Evolutionary conservation across 2,797 vertebrate species (phyloP), one percentile per base, ranked within the genome.

Genomic region (Tenualosa thibaudeaui): DNA sequence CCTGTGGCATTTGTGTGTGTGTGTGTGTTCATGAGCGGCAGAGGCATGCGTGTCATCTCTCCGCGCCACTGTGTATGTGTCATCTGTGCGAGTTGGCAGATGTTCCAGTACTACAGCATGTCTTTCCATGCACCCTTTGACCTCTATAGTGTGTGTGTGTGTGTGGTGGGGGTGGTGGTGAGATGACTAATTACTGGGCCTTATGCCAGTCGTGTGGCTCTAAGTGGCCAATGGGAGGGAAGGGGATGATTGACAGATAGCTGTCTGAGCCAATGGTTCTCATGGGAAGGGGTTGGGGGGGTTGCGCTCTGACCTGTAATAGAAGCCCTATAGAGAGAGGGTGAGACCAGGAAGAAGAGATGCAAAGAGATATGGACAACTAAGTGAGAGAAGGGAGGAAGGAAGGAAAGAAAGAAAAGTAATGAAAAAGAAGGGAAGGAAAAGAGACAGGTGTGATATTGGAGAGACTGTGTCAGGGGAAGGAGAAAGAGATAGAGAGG

Each of bases 1-100:
- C 83, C 86, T 40, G 15, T 50, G 81, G 86, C 88, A 58, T 88
- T 85, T 13, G 68, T 12, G 19, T 26, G 13, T 68, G 9, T 68
- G 24, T 68, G 9, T 65, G 22, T n/a, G 22, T 24, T 12, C 37
- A 13, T 75, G 12, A 89, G 86, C 85, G 43, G 83, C 89, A 83
- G 88, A 81, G 92, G 94, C 90, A 93, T 94, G 92, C 82, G 5
- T 91, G 88, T 93, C 91, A 93, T 94, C 89, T 92, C 89, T 92
- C 92, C 83, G 78, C 87, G 68, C 78, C 82, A 46, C 81, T 31
- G 65, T 84, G 83, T 85, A 84, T 58, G 88, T 91, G 92, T 91
- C 92, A 87, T 90, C 87, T 91, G 88, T 54, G 82, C 71, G 85
- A 89, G 87, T 65, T 71, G 54, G 83, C 82, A 85, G 56, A 75